Percentiles rank a stretch among this genome's conserved stretches.
Evolutionary conservation across 2,797 vertebrate genomes (phyloP).

Genomic region (Darevskia nairensis): DNA sequence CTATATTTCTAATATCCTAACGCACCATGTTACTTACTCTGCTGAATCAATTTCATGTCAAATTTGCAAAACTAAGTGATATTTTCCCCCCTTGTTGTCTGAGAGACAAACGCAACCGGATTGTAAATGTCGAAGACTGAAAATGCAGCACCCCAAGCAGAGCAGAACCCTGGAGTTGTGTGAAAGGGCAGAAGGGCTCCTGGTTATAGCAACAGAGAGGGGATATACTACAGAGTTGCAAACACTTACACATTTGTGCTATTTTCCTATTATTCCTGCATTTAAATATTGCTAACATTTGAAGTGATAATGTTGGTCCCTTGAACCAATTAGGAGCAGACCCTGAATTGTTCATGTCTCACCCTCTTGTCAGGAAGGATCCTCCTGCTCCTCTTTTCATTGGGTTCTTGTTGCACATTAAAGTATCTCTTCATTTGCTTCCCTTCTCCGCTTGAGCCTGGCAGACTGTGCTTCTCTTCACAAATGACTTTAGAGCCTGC

Average conservation of each 20-base stretch:
- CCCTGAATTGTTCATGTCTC: neutral
- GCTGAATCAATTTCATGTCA: constrained; percentile 56
- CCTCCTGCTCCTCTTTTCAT: neutral
- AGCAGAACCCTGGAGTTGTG: neutral
- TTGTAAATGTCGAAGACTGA: neutral
- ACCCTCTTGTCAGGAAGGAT: rapidly evolving
- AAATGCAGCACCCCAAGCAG: rapidly evolving
- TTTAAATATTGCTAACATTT: neutral
- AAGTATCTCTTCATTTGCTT: constrained; percentile 7
- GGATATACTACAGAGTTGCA: neutral
- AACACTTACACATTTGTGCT: neutral
- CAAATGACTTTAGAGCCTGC: neutral
- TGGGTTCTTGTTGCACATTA: neutral
- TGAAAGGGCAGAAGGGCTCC: rapidly evolving
- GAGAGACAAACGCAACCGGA: neutral
- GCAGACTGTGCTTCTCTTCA: constrained; percentile 12
- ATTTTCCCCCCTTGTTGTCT: neutral
- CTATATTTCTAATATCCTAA: constrained; percentile 54
- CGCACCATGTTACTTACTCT: neutral
- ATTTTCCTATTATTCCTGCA: rapidly evolving
- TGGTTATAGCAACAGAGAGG: rapidly evolving
- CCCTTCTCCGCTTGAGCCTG: neutral
- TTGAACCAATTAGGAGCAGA: neutral
- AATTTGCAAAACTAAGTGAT: constrained; percentile 25
- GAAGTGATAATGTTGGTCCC: neutral